These are phyloP conservation scores for Amphiprion percula DNA, from an alignment of 2,113 vertebrate species.

Conservation along the genomic window DNA sequence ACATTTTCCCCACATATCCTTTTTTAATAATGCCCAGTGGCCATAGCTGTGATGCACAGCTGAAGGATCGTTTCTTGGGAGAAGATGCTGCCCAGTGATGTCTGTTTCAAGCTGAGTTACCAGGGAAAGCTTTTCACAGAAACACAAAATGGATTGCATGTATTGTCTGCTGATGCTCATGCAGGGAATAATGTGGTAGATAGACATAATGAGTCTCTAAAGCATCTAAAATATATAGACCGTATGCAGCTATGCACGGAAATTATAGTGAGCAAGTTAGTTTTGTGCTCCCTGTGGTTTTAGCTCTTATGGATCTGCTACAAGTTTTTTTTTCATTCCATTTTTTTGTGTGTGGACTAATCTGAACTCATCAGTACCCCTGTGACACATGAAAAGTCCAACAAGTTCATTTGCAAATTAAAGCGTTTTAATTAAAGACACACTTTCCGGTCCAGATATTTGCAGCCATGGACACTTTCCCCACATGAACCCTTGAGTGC, in stretches of 20 bases:
- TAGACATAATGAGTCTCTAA: no score
- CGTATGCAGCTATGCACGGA: no score
- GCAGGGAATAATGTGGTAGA: background rate
- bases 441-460: constrained; percentile 45
- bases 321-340: no score
- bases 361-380: constrained; percentile 11
- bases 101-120: constrained; percentile 42
- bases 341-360: no score
- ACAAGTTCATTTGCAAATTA: constrained; percentile 41
- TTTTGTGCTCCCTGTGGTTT: no score
- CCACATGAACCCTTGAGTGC: constrained; percentile 7
- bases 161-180: background rate
- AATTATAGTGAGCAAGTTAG: no score
- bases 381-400: constrained; percentile 30
- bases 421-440: constrained; percentile 53
- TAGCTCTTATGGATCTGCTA: no score
- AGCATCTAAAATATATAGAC: no score
- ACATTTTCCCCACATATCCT: constrained; percentile 41
- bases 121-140: constrained; percentile 17
- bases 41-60: constrained; percentile 40
- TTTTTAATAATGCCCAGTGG: constrained; percentile 47
- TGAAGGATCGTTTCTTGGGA: constrained; percentile 20
- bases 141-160: background rate
- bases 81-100: constrained; percentile 31
- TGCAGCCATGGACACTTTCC: constrained; percentile 56